Evolutionary conservation across 2,797 vertebrate genomes (phyloP).

Genomic region (Natrix natrix): DNA sequence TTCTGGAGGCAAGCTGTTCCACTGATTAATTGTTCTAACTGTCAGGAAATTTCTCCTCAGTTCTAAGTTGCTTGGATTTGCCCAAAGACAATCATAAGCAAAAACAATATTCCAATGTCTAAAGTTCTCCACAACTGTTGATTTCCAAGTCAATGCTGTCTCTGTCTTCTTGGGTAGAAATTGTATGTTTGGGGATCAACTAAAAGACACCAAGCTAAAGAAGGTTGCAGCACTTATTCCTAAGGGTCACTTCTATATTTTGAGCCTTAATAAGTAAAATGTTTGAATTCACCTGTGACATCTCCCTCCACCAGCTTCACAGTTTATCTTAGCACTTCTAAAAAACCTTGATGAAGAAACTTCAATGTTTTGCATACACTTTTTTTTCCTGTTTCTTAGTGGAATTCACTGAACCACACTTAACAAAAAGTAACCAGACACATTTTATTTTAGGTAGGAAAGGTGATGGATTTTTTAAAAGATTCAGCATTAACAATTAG

Average conservation of each 20-base stretch:
- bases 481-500: background rate
- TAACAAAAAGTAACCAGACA: background rate
- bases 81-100: background rate
- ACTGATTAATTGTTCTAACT: too few species aligned
- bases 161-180: background rate
- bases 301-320: background rate
- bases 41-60: too few species aligned
- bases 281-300: background rate
- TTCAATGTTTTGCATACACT: conserved; percentile 13
- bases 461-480: background rate
- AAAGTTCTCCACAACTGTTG: background rate
- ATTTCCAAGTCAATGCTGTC: background rate
- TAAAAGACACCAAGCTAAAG: background rate
- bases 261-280: background rate
- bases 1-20: too few species aligned
- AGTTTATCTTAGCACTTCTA: conserved; percentile 19
- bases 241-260: background rate
- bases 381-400: background rate
- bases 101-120: background rate
- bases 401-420: conserved; percentile 4
- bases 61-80: background rate
- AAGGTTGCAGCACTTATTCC: background rate
- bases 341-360: conserved; percentile 13
- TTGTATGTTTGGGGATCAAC: background rate
- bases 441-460: background rate